Base-by-base conservation (phyloP, 2,797 vertebrate species). In the Syndactyla subalaris region DNA sequence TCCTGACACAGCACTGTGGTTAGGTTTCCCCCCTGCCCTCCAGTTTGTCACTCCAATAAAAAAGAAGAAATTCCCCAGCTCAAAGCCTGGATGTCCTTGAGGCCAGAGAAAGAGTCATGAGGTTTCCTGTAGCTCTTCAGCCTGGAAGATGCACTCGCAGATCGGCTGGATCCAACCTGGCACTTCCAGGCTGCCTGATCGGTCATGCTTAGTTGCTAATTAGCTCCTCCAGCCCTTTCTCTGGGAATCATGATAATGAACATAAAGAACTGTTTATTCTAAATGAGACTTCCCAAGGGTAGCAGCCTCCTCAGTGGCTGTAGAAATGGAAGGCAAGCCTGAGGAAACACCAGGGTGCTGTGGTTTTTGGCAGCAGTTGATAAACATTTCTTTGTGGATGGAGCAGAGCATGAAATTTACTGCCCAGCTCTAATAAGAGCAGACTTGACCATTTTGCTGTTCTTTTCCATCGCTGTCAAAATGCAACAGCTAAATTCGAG, bases 291-390 rank as follows among this genome's bases (percentile, higher is more conserved):
- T 96, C 95, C 87, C 29, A 34, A 96, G 94, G 88, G 82, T 92
- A 96, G 95, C 72, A 93, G 85, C 90, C 93, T 97, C 73, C 85
- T 96, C 20, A 7, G 92, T 95, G 93, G 83, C 90, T 92, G 89
- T 70, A 83, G 89, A 93, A 85, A 94, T 95, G 91, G 90, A 97
- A 97, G 95, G 94, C 87, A 95, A 96, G 94, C 81, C 67, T 24
- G 32, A 95, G 94, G 85, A 96, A 96, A 92, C 84, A 95, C 89
- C 93, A 97, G 89, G 89, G 48, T 57, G 19, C 51, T 96, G 96
- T 95, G 34, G 89, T n/a, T 97, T 97, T 98, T 98, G 98, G 97
- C 97, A 97, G 89, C 73, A 74, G n/a, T 89, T 65, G 48, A 92
- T 95, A 96, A 97, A 95, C 89, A 91, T 94, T 97, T 96, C 88